These are phyloP conservation scores for Callipepla californica DNA, from an alignment of 2,113 vertebrate species.

Conservation along the genomic window DNA sequence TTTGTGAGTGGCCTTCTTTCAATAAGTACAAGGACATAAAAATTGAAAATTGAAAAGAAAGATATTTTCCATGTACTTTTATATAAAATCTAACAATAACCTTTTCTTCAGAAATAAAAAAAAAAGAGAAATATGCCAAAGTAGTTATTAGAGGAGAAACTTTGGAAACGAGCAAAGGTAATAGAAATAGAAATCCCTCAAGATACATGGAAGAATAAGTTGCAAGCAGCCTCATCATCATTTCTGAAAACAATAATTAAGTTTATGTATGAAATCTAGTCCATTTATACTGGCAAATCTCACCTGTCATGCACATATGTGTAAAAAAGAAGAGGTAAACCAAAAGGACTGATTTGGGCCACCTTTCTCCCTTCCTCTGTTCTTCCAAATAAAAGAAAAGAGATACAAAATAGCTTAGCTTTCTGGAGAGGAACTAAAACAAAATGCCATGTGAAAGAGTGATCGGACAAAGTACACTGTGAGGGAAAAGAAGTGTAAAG, in stretches of 20 bases:
- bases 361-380: neutral
- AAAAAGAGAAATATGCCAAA: neutral
- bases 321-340: neutral
- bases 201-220: neutral
- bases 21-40: neutral
- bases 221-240: neutral
- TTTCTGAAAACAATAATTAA: neutral
- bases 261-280: neutral
- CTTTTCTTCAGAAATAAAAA: neutral
- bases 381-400: neutral
- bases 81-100: neutral
- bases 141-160: neutral
- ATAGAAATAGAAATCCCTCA: neutral
- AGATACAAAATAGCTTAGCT: neutral
- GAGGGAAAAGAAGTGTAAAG: neutral
- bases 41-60: neutral
- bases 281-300: neutral
- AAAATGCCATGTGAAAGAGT: neutral
- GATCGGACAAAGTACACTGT: neutral
- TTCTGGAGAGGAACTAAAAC: neutral
- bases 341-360: neutral
- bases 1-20: neutral
- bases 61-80: neutral
- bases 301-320: neutral
- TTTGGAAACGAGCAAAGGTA: neutral